Evolutionary conservation across 2,888 invertebrate genomes (phyloP), one percentile per base, ranked within the genome.

Genomic region (Drosophila macrospina): DNA sequence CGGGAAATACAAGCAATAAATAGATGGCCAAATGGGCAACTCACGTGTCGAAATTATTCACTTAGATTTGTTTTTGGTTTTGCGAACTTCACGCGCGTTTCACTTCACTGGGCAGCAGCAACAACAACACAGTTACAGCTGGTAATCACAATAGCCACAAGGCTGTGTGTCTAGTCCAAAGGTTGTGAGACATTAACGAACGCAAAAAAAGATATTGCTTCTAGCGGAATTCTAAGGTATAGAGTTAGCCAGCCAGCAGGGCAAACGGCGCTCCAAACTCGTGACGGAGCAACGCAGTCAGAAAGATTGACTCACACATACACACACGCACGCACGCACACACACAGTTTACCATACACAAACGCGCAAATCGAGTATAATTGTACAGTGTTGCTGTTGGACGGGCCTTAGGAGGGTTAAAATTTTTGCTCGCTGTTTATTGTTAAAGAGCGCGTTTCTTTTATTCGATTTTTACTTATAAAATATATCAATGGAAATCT

Each of bases 231-330:
- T 76, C 86, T 78, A 48, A 64, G 68, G 54, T 75, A 73, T 47
- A 56, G 50, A n/a, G 30, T n/a, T 13, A 20, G 34, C 36, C 34
- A 41, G 51, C 50, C 56, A 69, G 74, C 51, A 64, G 74, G 48
- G 42, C 56, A 67, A 69, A 63, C 82, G 78, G 72, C 69, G 83
- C 78, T 83, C 80, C 68, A 73, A 86, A 83, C 82, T 83, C 83
- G 83, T 83, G 83, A 83, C 85, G 74, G 57, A 74, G 68, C 73
- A 68, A 36, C 47, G 69, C 42, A 73, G 44, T 59, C 45, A 16
- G 26, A 56, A 32, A 64, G 70, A 65, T 59, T 48, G 51, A 69
- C 37, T 48, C 70, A 52, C 73, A 70, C 48, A 20, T 20, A 66
- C 56, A 66, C 61, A 55, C 41, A 52, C 52, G 67, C 50, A 45